Percentiles rank a stretch among this genome's conserved stretches.
phyloP scores from a whole-genome alignment of 2,888 invertebrate species.

The Melitaea athalia region DNA sequence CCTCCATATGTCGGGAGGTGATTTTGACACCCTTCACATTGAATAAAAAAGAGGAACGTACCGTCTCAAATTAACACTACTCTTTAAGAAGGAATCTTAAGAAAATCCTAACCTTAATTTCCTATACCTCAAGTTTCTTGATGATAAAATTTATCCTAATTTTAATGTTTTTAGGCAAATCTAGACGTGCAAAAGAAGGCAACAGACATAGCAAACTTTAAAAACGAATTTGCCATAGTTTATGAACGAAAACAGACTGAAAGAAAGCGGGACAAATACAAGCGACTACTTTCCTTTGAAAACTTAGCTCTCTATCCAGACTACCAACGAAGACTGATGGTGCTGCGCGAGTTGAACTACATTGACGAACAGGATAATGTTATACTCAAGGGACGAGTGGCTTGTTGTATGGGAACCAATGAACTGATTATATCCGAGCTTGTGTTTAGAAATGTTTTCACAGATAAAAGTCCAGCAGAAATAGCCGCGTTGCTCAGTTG shows the following conservation, averaged over 20 bases:
- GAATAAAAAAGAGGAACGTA: too few relatives aligned
- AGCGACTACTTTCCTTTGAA: conserved; percentile 90
- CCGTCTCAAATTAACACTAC: too few relatives aligned
- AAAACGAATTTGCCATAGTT: conserved; percentile 88
- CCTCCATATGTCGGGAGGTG: too few relatives aligned
- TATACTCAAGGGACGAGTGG: conserved; percentile 74
- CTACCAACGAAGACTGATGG: conserved; percentile 90
- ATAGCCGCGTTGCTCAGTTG: conserved; percentile 97
- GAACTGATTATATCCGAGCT: conserved; percentile 97
- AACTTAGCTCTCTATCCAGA: conserved; percentile 94
- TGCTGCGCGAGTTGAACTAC: conserved; percentile 89
- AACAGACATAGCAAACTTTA: conserved; percentile 90
- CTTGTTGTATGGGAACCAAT: conserved; percentile 82
- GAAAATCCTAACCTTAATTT: too few relatives aligned
- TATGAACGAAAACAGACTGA: conserved; percentile 89
- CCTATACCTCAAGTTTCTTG: too few relatives aligned
- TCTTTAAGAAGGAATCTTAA: too few relatives aligned
- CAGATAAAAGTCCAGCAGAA: conserved; percentile 92
- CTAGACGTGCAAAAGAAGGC: conserved; percentile 81
- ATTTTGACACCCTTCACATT: too few relatives aligned
- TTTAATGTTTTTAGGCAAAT: conserved; percentile 57
- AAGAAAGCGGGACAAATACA: conserved; percentile 85
- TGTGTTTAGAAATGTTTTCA: conserved; percentile 94
- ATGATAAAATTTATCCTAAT: not conserved
- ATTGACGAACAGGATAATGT: conserved; percentile 77